These are phyloP conservation scores for Trididemnum nubilum DNA, from an alignment of 23 tunicate genomes.

Conservation along the genomic window DNA sequence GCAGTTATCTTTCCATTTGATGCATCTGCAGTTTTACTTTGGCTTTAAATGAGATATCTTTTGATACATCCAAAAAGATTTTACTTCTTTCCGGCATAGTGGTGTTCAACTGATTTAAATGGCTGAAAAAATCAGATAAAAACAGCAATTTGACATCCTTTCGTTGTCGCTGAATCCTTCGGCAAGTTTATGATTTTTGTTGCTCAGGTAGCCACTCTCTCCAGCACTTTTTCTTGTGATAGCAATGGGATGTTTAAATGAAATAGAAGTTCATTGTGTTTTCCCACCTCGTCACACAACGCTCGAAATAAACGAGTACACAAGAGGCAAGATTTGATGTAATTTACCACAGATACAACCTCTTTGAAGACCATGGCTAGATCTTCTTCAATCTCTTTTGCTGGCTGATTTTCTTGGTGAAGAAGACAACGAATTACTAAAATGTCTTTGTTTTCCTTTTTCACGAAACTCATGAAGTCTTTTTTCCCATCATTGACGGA, in stretches of 20 bases:
- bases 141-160: slow-evolving; percentile 38
- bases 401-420: not conserved
- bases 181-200: not conserved
- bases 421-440: not conserved
- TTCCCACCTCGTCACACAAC: slow-evolving; percentile 42
- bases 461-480: too few species aligned
- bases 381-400: too few species aligned
- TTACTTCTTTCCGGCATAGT: too few species aligned
- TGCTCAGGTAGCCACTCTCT: slow-evolving; percentile 12
- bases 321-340: not conserved
- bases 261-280: slow-evolving; percentile 30
- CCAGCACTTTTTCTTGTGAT: slow-evolving; percentile 13
- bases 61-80: too few species aligned
- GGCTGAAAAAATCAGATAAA: too few species aligned
- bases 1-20: too few species aligned
- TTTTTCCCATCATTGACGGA: too few species aligned
- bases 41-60: too few species aligned
- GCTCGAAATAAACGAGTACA: slow-evolving; percentile 39
- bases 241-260: slow-evolving; percentile 31
- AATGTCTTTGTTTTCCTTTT: too few species aligned
- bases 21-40: too few species aligned
- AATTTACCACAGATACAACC: slow-evolving; percentile 3
- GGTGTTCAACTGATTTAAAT: too few species aligned
- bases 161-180: not conserved
- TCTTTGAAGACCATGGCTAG: too few species aligned